phyloP scores from a whole-genome alignment of 2,888 invertebrate species.

The Lasioglossum morio region DNA sequence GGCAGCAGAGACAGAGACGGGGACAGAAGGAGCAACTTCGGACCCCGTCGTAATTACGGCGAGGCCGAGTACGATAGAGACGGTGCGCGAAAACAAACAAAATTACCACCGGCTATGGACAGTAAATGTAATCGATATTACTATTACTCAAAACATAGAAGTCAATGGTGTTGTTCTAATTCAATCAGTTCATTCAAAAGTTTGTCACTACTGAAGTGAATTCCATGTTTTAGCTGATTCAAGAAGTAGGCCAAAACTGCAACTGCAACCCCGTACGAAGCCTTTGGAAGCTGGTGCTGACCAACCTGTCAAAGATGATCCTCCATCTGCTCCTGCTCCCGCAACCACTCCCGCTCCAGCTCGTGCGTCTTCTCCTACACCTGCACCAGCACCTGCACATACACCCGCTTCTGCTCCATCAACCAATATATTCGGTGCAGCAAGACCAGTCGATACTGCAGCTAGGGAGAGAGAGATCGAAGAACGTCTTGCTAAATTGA shows the following conservation, averaged over 20 bases:
- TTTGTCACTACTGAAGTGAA: neutral
- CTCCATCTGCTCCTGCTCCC: slow-evolving; percentile 72
- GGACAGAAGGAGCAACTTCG: slow-evolving; percentile 83
- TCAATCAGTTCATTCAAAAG: neutral
- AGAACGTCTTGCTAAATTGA: slow-evolving; percentile 89
- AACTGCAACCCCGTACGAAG: slow-evolving; percentile 92
- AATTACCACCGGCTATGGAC: slow-evolving; percentile 54
- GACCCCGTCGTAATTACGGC: slow-evolving; percentile 79
- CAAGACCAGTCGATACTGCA: slow-evolving; percentile 97
- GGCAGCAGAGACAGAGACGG: slow-evolving; percentile 77
- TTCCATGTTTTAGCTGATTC: slow-evolving; percentile 83
- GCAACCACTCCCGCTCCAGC: slow-evolving; percentile 78
- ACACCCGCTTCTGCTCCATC: slow-evolving; percentile 85
- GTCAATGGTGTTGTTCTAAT: neutral
- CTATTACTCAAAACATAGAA: neutral
- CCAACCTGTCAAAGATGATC: slow-evolving; percentile 53
- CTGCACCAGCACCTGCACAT: slow-evolving; percentile 78
- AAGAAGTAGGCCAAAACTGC: slow-evolving; percentile 91
- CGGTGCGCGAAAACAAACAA: slow-evolving; percentile 62
- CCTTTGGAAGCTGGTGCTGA: slow-evolving; percentile 86
- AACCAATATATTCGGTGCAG: slow-evolving; percentile 95
- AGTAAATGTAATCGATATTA: slow-evolving; percentile 55
- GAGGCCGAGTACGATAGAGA: slow-evolving; percentile 76
- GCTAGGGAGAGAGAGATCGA: slow-evolving; percentile 96
- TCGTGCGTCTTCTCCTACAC: slow-evolving; percentile 76